These are phyloP conservation scores for Cecidostiba fungosa DNA, from an alignment of 2,888 invertebrate genomes.

Conservation along the genomic window DNA sequence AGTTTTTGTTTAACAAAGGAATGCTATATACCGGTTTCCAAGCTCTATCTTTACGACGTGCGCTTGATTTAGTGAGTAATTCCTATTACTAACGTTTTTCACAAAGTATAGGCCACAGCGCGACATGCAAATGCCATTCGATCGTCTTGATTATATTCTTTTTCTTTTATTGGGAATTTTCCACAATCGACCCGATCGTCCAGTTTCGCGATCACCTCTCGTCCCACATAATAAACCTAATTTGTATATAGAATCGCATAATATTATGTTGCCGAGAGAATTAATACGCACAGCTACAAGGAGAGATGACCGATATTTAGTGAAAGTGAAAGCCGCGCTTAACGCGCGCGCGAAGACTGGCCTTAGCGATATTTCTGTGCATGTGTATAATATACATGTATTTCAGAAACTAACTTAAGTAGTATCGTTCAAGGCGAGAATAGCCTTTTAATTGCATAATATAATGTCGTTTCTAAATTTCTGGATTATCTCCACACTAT, in stretches of 20 bases:
- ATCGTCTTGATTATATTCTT: too few relatives aligned
- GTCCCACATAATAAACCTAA: background rate
- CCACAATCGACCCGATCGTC: background rate
- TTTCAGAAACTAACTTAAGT: constrained; percentile 18
- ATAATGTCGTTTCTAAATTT: background rate
- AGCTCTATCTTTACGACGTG: background rate
- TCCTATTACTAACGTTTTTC: background rate
- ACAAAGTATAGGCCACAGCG: too few relatives aligned
- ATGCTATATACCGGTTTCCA: background rate
- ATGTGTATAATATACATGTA: background rate
- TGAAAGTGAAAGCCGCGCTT: constrained; percentile 42
- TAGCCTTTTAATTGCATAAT: constrained; percentile 20
- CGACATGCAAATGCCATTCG: too few relatives aligned
- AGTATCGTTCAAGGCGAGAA: constrained; percentile 19
- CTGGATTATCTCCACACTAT: background rate
- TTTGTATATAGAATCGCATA: background rate
- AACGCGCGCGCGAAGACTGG: background rate
- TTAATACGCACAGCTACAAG: background rate
- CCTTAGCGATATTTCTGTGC: background rate
- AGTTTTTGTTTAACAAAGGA: background rate
- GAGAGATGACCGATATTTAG: constrained; percentile 34
- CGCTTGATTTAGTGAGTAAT: background rate
- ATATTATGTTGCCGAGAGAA: background rate
- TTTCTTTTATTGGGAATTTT: background rate
- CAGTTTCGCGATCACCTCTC: background rate